Evolutionary conservation across 2,797 vertebrate genomes (phyloP), one percentile per base, ranked within the genome.

Genomic region (Neosilurus mollespiculum): DNA sequence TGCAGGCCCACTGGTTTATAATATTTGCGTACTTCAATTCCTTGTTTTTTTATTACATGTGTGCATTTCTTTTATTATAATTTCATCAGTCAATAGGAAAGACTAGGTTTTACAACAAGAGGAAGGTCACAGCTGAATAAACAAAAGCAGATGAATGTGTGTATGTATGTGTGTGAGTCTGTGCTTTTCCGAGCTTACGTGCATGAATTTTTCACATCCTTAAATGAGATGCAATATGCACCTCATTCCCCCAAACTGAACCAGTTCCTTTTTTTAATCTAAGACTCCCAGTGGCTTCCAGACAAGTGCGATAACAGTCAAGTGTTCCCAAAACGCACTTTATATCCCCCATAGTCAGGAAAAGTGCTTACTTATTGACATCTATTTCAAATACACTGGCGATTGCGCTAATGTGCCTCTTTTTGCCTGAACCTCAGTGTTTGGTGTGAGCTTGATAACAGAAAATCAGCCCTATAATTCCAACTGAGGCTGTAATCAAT

Each of bases 331-430:
- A 81, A 78, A 65, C 65, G 62, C 53, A 54, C 73, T 80, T 78
- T 75, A 79, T 69, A 77, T 66, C 64, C 12, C 75, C 81, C 58
- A 20, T 79, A 61, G 67, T 72, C 83, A 77, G 80, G 85, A 83
- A 88, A 88, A 89, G 71, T 91, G 90, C 91, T 93, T 92, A 93
- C 88, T 56, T 89, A 93, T 93, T 85, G 91, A 93, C 89, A 49
- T 92, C 83, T 76, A 83, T 84, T 78, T 90, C 89, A 88, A 86
- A 87, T 85, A 83, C 73, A 67, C 80, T 84, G 78, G 51, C 54
- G 69, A 83, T 92, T 92, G 89, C 92, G 91, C 92, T 89, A 85
- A 91, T 90, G 87, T 86, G 43, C 88, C 90, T 89, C 88, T 92
- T 93, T 92, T 86, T 73, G 26, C 67, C 54, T 87, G 87, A 88